Evolutionary conservation across 2,113 vertebrate genomes (phyloP).

Genomic region (Ramphastos sulfuratus): DNA sequence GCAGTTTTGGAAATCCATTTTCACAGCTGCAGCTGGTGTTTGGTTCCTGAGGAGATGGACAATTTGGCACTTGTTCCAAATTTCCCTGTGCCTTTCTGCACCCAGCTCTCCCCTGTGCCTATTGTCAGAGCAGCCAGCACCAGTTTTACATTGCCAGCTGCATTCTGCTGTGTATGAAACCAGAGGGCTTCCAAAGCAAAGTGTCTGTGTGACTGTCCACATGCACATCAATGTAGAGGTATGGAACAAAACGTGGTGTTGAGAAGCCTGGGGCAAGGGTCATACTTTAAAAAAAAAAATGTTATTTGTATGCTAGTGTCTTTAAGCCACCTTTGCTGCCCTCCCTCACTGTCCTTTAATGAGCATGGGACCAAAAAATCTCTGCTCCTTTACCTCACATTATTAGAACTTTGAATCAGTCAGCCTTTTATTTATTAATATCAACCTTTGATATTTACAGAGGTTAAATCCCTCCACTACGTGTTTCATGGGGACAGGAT

Average conservation of each 20-base stretch:
- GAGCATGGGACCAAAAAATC: neutral
- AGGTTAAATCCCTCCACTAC: neutral
- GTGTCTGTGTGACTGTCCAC: neutral
- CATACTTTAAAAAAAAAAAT: neutral
- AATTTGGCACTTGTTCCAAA: neutral
- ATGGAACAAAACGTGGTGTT: neutral
- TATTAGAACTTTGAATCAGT: neutral
- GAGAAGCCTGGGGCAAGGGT: neutral
- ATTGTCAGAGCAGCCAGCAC: neutral
- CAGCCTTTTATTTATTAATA: neutral
- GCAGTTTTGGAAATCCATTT: neutral
- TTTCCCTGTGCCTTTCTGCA: neutral
- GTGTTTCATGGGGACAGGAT: neutral
- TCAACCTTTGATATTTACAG: neutral
- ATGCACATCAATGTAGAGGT: neutral
- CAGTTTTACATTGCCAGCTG: neutral
- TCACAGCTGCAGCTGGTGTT: neutral
- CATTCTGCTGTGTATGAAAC: neutral
- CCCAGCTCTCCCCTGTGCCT: neutral
- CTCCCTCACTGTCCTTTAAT: neutral
- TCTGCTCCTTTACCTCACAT: neutral
- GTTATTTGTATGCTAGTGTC: neutral
- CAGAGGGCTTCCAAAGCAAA: neutral
- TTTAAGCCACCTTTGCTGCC: neutral
- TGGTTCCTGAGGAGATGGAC: neutral